Percentiles rank a stretch among this genome's conserved stretches.
Evolutionary conservation across 2,888 invertebrate species (phyloP).

Genomic region (Therioaphis trifolii): DNA sequence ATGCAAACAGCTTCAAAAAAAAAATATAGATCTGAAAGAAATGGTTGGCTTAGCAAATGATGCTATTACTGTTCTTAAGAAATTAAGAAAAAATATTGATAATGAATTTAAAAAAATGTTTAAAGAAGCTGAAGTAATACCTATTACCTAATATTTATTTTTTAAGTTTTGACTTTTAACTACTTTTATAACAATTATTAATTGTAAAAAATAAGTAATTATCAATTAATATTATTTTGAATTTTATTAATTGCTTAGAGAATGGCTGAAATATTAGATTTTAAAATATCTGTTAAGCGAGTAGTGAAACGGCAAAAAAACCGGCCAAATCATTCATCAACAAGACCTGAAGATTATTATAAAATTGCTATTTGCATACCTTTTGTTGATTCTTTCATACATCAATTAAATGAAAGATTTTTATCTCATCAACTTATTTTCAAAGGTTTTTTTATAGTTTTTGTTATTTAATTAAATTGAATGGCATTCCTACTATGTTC

Average conservation of each 20-base stretch:
- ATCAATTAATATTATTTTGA: background rate
- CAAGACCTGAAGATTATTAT: conserved; percentile 13
- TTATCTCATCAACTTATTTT: background rate
- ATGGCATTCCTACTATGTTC: no score
- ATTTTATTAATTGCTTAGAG: no score
- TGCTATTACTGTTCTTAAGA: background rate
- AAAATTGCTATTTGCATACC: conserved; percentile 14
- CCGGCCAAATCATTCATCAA: background rate
- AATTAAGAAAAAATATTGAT: conserved; percentile 7
- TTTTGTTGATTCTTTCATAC: conserved; percentile 23
- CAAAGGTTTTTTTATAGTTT: background rate
- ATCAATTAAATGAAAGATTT: background rate
- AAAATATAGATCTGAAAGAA: no score
- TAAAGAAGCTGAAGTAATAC: background rate
- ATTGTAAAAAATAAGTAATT: background rate
- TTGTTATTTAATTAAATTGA: no score
- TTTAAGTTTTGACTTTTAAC: no score
- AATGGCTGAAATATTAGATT: background rate
- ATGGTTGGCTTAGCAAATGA: no score
- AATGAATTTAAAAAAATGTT: conserved; percentile 7
- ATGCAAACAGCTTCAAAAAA: background rate
- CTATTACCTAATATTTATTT: no score
- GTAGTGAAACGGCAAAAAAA: background rate
- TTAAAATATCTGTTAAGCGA: background rate
- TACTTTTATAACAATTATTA: no score